Conservation (phyloP, 2,888 invertebrate species). For the Cylindroiulus punctatus region DNA sequence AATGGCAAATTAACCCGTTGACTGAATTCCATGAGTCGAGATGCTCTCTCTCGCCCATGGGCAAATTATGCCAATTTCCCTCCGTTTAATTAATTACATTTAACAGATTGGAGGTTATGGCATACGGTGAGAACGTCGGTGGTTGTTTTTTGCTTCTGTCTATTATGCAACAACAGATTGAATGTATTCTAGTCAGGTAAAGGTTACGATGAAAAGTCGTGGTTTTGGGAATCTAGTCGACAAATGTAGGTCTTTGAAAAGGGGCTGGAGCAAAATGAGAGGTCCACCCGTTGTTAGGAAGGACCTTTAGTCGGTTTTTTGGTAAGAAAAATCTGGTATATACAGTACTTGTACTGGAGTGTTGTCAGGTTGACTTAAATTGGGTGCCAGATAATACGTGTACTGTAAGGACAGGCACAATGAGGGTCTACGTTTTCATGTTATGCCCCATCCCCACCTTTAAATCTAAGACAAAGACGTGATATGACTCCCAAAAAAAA, state of each 20-base stretch:
- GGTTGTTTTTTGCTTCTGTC: background rate
- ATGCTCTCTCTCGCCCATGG: background rate
- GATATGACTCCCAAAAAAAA: no score
- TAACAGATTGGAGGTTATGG: constrained; percentile 15
- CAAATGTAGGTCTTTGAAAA: constrained; percentile 26
- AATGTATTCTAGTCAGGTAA: constrained; percentile 20
- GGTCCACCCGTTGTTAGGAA: background rate
- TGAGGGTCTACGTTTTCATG: no score
- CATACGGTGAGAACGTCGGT: background rate
- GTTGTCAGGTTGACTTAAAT: background rate
- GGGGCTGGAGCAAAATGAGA: background rate
- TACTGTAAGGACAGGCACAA: no score
- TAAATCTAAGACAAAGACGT: no score
- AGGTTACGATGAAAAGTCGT: constrained; percentile 3
- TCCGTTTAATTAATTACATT: constrained; percentile 23
- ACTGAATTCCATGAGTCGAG: background rate
- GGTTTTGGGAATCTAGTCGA: background rate
- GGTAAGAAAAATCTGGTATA: background rate
- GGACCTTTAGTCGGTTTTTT: background rate
- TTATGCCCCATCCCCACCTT: no score
- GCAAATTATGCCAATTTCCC: background rate
- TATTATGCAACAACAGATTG: background rate
- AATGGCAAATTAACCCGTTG: constrained; percentile 4
- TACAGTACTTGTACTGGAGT: no score
- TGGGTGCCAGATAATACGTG: background rate